Percentiles rank a stretch among this genome's conserved stretches.
Evolutionary conservation across 2,113 vertebrate genomes (phyloP).

Genomic region (Eidolon helvum): DNA sequence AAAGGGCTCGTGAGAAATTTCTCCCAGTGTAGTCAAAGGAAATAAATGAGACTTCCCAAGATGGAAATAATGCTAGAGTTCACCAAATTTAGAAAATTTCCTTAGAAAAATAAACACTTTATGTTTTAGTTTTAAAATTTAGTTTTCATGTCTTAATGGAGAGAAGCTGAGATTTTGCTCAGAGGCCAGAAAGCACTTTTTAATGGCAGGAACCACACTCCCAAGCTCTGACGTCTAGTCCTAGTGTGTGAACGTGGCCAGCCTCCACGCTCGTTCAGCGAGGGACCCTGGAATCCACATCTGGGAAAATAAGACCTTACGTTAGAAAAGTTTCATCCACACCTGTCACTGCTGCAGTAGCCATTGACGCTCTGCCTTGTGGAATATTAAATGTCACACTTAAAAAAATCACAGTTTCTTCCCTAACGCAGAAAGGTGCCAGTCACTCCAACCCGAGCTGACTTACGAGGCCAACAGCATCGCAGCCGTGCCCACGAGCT

Average conservation of each 20-base stretch:
- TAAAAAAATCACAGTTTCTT: neutral
- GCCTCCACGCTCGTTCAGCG: neutral
- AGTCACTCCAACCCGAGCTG: neutral
- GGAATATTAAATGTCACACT: neutral
- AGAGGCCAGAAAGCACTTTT: neutral
- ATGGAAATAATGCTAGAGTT: neutral
- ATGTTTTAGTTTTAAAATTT: neutral
- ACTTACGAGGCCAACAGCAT: constrained; percentile 99
- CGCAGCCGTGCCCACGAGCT: constrained; percentile 97
- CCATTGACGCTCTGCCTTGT: neutral
- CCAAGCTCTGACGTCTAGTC: neutral
- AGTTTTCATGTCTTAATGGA: neutral
- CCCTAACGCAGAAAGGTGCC: neutral
- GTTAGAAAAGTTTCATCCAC: neutral
- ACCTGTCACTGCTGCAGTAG: neutral
- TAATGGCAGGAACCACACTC: neutral
- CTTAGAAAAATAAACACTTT: neutral
- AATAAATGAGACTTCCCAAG: neutral
- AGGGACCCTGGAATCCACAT: neutral
- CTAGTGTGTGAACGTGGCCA: neutral
- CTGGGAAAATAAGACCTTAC: neutral
- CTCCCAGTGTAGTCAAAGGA: neutral
- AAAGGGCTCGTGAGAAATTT: neutral
- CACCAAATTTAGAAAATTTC: neutral
- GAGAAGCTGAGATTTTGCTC: neutral